A percentile compares a stretch with the other conserved stretches of the same genome.
Evolutionary conservation across 2,888 invertebrate species (phyloP).

Genomic region (Noctua pronuba): DNA sequence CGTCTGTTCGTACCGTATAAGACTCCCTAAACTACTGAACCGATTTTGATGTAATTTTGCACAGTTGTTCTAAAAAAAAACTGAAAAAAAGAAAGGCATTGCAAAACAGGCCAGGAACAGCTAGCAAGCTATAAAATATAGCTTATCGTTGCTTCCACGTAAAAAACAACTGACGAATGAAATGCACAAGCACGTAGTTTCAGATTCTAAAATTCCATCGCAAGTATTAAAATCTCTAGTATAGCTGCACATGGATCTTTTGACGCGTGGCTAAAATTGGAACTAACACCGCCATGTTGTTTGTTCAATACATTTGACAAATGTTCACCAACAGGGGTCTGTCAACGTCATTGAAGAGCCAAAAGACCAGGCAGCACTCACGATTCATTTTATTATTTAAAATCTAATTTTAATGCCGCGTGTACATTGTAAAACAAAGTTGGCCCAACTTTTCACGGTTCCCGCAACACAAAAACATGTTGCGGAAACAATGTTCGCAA

Average conservation of each 20-base stretch:
- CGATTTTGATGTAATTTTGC: background rate
- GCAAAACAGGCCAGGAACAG: too few species aligned
- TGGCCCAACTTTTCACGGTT: background rate
- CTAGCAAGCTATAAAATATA: background rate
- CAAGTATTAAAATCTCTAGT: slow-evolving; percentile 2
- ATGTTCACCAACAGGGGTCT: background rate
- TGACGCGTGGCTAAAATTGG: background rate
- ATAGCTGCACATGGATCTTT: slow-evolving; percentile 6
- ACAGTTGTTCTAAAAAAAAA: background rate
- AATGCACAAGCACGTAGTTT: slow-evolving; percentile 22
- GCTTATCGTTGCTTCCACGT: slow-evolving; percentile 7
- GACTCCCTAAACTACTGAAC: background rate
- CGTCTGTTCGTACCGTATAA: too few species aligned
- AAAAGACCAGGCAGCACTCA: slow-evolving; percentile 10
- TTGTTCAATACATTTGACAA: background rate
- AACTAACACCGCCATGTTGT: background rate
- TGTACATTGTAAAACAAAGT: background rate
- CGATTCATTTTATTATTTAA: slow-evolving; percentile 31
- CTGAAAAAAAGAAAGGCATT: background rate
- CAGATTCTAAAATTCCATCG: slow-evolving; percentile 20
- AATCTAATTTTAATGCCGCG: slow-evolving; percentile 13
- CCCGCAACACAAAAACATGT: slow-evolving; percentile 1
- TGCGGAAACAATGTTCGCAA: background rate
- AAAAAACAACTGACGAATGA: slow-evolving; percentile 34
- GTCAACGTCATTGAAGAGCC: background rate